Evolutionary conservation across 2,797 vertebrate species (phyloP), one percentile per base, ranked within the genome.

Genomic region (Pempheris klunzingeri): DNA sequence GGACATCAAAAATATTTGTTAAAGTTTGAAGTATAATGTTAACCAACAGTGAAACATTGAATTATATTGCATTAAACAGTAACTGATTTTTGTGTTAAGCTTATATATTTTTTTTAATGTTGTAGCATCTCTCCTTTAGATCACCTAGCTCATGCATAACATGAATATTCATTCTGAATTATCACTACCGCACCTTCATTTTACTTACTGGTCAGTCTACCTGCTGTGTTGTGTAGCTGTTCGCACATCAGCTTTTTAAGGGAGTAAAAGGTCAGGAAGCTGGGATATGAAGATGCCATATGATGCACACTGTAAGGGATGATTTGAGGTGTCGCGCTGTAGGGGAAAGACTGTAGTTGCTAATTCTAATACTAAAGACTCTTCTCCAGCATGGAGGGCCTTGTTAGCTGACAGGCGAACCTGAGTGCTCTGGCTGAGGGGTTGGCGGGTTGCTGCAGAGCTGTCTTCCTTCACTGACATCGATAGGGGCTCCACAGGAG

Each of bases 401-500:
- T 89, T 85, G 86, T 92, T 90, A 88, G 80, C 76, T 57, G 79
- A 82, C 85, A 87, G 87, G 82, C 55, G 46, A 75, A 82, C 74
- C 74, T 20, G 62, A 80, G 79, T 74, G 79, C 89, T 85, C 72
- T 10, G 49, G 72, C 83, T 83, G 68, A 87, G 78, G 80, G 81
- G 68, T 72, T 87, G 84, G 80, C 80, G 81, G 71, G 67, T 83
- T 78, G 77, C 79, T 82, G 86, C 63, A 65, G 82, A 82, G 78
- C 81, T 39, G 85, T 90, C 86, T 81, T 82, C 89, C 86, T 87
- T 77, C 71, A 18, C 81, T 47, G 93, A 90, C 90, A 91, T 89
- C 78, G 88, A 93, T 92, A 92, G 84, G 83, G 85, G 80, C 88
- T 90, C 84, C 87, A 67, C 85, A 72, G 82, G 89, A 89, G 82